Conservation (phyloP, 2,113 vertebrate species). For the Scomber japonicus region DNA sequence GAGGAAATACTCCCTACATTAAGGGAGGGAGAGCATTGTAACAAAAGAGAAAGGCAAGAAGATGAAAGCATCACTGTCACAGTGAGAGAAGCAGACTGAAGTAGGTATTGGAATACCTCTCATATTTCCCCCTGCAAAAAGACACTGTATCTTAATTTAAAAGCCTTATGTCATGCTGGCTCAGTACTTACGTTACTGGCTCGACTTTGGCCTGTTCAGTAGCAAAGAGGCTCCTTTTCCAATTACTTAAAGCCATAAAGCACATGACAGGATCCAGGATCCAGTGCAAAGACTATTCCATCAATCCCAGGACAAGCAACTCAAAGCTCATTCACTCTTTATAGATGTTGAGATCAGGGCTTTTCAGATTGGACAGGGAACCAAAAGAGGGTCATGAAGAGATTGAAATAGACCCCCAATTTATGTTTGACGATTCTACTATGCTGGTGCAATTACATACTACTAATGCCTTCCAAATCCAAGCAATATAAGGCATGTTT, state of each 20-base stretch:
- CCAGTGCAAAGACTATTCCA: conserved; percentile 23
- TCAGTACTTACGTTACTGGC: conserved; percentile 26
- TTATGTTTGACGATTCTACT: conserved; percentile 15
- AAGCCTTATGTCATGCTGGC: conserved; percentile 33
- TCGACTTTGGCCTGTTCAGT: conserved; percentile 16
- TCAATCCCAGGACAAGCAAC: conserved; percentile 32
- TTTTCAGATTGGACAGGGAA: conserved; percentile 40
- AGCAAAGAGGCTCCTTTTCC: conserved; percentile 32
- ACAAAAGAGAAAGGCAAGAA: not conserved
- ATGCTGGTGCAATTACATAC: conserved; percentile 20
- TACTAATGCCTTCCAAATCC: not conserved
- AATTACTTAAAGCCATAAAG: conserved; percentile 74
- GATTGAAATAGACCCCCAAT: conserved; percentile 30
- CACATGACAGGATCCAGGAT: conserved; percentile 28
- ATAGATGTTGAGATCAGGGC: conserved; percentile 34
- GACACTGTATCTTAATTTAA: conserved; percentile 13
- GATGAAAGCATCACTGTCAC: not conserved
- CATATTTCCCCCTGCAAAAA: conserved; percentile 5
- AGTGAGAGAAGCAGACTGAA: not conserved
- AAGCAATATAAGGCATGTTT: not conserved
- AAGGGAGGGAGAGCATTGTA: not conserved
- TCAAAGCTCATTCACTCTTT: conserved; percentile 38
- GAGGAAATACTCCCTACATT: not conserved
- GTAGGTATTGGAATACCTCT: conserved; percentile 3
- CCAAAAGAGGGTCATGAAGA: conserved; percentile 12